phyloP scores from a whole-genome alignment of 1,140 invertebrate genomes.

The Microplitis mediator region DNA sequence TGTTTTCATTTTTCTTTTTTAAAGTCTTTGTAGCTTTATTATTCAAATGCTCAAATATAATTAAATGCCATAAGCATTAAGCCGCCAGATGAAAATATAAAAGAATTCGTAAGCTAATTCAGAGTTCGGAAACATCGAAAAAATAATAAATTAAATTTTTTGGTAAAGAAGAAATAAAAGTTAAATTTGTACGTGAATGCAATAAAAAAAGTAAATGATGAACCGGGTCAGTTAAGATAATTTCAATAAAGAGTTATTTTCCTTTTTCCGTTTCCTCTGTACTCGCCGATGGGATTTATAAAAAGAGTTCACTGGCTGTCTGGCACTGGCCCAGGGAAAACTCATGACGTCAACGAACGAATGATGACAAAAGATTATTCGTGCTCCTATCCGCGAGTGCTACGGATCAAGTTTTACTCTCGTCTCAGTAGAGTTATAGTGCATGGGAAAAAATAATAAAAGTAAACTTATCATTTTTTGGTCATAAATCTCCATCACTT shows the following conservation, averaged over 20 bases:
- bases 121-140: neutral
- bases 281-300: neutral
- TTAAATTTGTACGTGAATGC: neutral
- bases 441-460: neutral
- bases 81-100: too few relatives aligned
- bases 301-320: constrained; percentile 4
- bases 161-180: neutral
- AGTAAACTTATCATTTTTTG: neutral
- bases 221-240: constrained; percentile 10
- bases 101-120: neutral
- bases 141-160: neutral
- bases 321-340: constrained; percentile 5
- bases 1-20: too few relatives aligned
- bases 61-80: too few relatives aligned
- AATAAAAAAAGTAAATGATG: neutral
- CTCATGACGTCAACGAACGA: constrained; percentile 15
- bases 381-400: neutral
- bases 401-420: neutral
- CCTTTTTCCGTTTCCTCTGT: neutral
- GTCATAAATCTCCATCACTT: neutral
- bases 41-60: too few relatives aligned
- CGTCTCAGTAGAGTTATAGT: neutral
- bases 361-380: neutral
- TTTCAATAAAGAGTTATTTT: constrained; percentile 3
- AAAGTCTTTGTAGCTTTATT: too few relatives aligned